Evolutionary conservation across 2,888 invertebrate species (phyloP).

Genomic region (Agelastica alni): DNA sequence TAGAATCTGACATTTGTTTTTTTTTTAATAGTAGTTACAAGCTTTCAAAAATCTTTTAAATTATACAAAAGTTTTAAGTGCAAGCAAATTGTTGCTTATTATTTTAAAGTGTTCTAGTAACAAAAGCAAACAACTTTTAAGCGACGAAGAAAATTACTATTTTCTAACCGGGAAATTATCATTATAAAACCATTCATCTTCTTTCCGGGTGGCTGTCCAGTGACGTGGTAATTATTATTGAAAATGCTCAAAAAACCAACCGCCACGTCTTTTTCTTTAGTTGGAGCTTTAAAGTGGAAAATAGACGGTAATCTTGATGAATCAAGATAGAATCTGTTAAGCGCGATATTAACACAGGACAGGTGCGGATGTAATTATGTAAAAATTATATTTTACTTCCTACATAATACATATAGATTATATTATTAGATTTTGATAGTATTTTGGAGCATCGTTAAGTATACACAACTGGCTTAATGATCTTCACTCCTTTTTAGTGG

Average conservation of each 20-base stretch:
- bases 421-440: slow-evolving; percentile 27
- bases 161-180: slow-evolving; percentile 11
- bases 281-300: slow-evolving; percentile 26
- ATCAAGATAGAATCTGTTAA: slow-evolving; percentile 34
- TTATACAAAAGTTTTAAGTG: no score
- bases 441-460: slow-evolving; percentile 21
- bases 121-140: slow-evolving; percentile 11
- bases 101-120: background rate
- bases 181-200: slow-evolving; percentile 29
- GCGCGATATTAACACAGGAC: slow-evolving; percentile 29
- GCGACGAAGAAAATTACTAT: background rate
- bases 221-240: slow-evolving; percentile 24
- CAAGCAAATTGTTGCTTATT: no score
- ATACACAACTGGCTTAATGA: slow-evolving; percentile 24
- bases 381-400: slow-evolving; percentile 27
- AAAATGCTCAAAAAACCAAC: slow-evolving; percentile 24
- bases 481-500: no score
- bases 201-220: slow-evolving; percentile 18
- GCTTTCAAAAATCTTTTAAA: no score
- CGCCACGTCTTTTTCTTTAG: slow-evolving; percentile 14
- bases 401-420: slow-evolving; percentile 31
- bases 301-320: slow-evolving; percentile 31
- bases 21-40: no score
- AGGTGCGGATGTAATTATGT: slow-evolving; percentile 33
- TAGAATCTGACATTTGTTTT: no score